Evolutionary conservation across 2,888 invertebrate genomes (phyloP), one percentile per base, ranked within the genome.

Genomic region (Trimorus sp.): DNA sequence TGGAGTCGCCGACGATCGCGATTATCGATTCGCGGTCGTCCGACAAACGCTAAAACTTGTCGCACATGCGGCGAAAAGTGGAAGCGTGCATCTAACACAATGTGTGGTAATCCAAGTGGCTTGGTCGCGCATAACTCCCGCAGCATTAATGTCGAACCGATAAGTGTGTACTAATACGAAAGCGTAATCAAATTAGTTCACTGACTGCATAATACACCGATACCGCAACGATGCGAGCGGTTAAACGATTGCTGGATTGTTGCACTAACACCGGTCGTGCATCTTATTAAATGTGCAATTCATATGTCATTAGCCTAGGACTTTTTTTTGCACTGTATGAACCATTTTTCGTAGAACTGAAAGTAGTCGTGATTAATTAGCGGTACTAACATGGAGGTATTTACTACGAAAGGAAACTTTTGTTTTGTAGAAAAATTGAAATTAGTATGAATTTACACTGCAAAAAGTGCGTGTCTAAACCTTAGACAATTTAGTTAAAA

Each of bases 151-250:
- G 59, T 69, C 56, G 7, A 59, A 36, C 40, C 54, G 42, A 65
- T 65, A 78, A 65, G 42, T 58, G 49, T 77, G 38, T 42, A 78
- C 77, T 78, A 78, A 78, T 71, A 65, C 26, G 49, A 59, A 75
- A 40, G 16, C 60, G 56, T 74, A 68, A 69, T 62, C 51, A 42
- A 60, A 69, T 68, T 66, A 42, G 68, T 42, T 60, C 62, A 58
- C 56, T 26, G 15, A 15, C 49, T 58, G 74, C 63, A 74, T 65
- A 74, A 65, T 65, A 37, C 65, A 65, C 14, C 36, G 74, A 45
- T 74, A 62, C 48, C 53, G 45, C 45, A 26, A 53, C 16, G 16
- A 37, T 14, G 1, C 6, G 49, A 58, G 26, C 40, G 53, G 14
- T 37, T 16, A 56, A 45, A 66, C 12, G 12, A 26, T 26, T 26